phyloP scores from a whole-genome alignment of 2,888 invertebrate genomes.

The Pheosia gnoma region DNA sequence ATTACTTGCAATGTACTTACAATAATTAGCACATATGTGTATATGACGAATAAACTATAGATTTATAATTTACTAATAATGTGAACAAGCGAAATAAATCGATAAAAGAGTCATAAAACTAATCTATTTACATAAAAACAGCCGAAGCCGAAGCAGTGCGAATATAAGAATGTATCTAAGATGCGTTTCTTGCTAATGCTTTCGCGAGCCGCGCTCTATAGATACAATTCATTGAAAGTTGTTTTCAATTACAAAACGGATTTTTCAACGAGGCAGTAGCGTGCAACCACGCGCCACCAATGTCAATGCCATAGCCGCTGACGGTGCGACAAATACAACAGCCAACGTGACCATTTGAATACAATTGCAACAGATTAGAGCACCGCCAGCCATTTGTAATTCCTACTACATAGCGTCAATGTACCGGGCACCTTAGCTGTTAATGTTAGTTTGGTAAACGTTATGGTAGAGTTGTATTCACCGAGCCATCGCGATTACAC shows the following conservation, averaged over 20 bases:
- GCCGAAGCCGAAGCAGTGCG: too few relatives aligned
- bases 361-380: slow-evolving; percentile 39
- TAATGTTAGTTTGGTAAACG: neutral
- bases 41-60: too few relatives aligned
- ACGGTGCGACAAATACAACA: slow-evolving; percentile 24
- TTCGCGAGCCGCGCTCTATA: slow-evolving; percentile 40
- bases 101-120: too few relatives aligned
- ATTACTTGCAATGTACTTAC: too few relatives aligned
- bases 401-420: neutral
- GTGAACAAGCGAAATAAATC: too few relatives aligned
- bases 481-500: too few relatives aligned
- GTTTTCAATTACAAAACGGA: slow-evolving; percentile 68
- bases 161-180: slow-evolving; percentile 8
- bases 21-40: too few relatives aligned
- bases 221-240: slow-evolving; percentile 67
- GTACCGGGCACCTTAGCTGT: neutral
- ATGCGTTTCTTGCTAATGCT: slow-evolving; percentile 31
- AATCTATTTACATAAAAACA: too few relatives aligned
- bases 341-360: slow-evolving; percentile 35
- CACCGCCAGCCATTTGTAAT: slow-evolving; percentile 12
- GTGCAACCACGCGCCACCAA: slow-evolving; percentile 66
- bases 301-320: slow-evolving; percentile 59
- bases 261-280: slow-evolving; percentile 58
- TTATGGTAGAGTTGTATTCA: too few relatives aligned
- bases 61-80: too few relatives aligned